phyloP scores from a whole-genome alignment of 2,113 vertebrate genomes.

The Coturnix japonica region DNA sequence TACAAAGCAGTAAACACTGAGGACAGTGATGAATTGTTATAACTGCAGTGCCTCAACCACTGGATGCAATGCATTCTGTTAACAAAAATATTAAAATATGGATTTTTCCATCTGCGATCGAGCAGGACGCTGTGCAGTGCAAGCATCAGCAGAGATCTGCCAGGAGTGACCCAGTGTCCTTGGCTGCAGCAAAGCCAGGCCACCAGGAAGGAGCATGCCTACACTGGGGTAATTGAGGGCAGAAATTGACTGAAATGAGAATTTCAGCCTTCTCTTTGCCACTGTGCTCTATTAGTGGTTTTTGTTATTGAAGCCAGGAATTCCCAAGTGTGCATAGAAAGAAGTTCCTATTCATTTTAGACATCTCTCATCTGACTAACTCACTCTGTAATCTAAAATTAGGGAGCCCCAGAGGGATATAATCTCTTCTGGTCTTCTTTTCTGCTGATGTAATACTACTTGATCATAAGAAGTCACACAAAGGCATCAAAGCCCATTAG shows the following conservation, averaged over 20 bases:
- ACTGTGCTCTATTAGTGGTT: neutral
- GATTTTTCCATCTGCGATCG: slow-evolving; percentile 17
- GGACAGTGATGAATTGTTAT: neutral
- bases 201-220: neutral
- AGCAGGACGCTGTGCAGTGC: neutral
- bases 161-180: neutral
- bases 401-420: neutral
- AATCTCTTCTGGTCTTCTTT: neutral
- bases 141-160: neutral
- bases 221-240: neutral
- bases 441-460: neutral
- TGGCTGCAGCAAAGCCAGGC: neutral
- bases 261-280: neutral
- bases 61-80: neutral
- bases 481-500: neutral
- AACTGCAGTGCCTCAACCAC: neutral
- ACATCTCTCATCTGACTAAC: neutral
- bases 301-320: slow-evolving; percentile 12
- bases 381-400: slow-evolving; percentile 38
- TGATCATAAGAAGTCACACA: neutral
- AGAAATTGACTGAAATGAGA: neutral
- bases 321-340: neutral
- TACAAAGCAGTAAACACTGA: neutral
- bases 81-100: neutral
- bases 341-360: neutral